Evolutionary conservation across 2,797 vertebrate species (phyloP).

Genomic region (Characodon lateralis): DNA sequence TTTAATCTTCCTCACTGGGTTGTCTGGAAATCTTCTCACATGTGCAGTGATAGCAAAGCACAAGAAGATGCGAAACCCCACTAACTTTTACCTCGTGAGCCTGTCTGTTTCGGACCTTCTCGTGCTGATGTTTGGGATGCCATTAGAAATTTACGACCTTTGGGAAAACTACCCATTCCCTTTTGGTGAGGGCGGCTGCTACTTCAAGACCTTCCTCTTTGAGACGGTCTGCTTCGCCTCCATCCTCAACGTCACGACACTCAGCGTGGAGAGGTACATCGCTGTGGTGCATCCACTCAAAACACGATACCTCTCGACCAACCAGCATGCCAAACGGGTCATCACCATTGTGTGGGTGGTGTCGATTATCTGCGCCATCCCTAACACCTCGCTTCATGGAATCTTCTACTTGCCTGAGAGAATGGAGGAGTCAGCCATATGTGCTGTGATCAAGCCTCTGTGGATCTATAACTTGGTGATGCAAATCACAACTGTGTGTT

Average conservation of each 20-base stretch:
- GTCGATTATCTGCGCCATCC: slow-evolving; percentile 79
- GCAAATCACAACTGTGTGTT: slow-evolving; percentile 84
- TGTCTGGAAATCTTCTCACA: slow-evolving; percentile 82
- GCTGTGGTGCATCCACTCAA: slow-evolving; percentile 84
- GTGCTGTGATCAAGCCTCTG: slow-evolving; percentile 80
- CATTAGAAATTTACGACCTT: slow-evolving; percentile 83
- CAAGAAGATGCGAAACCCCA: slow-evolving; percentile 83
- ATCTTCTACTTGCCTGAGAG: slow-evolving; percentile 79
- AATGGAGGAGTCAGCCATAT: slow-evolving; percentile 81
- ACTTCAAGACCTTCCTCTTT: slow-evolving; percentile 84
- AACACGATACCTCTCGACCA: slow-evolving; percentile 80
- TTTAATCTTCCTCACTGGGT: slow-evolving; percentile 78
- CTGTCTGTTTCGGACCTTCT: slow-evolving; percentile 82
- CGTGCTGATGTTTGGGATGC: slow-evolving; percentile 83
- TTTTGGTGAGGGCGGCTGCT: slow-evolving; percentile 81
- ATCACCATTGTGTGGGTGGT: slow-evolving; percentile 75
- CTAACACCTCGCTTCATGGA: slow-evolving; percentile 83
- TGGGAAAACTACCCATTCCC: slow-evolving; percentile 87
- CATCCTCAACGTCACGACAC: slow-evolving; percentile 82
- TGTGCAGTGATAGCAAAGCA: slow-evolving; percentile 82
- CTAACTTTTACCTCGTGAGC: slow-evolving; percentile 83
- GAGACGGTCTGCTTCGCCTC: slow-evolving; percentile 85
- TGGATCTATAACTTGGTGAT: slow-evolving; percentile 86
- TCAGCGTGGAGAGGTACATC: slow-evolving; percentile 83
- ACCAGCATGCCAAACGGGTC: slow-evolving; percentile 79